Evolutionary conservation across 2,797 vertebrate species (phyloP).

Genomic region (Sebastes hubbsi): DNA sequence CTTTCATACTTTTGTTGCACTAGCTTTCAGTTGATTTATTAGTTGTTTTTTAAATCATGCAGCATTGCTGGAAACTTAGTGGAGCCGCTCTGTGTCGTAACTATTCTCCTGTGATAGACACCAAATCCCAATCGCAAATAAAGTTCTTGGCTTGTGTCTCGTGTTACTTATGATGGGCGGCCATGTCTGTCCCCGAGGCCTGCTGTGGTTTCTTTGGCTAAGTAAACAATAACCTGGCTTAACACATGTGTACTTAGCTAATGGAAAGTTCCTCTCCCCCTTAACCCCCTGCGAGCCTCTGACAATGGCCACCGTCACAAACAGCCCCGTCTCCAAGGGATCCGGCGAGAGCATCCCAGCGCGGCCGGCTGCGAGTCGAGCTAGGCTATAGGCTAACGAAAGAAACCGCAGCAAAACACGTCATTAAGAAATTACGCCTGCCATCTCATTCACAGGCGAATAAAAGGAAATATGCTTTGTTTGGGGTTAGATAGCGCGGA

Average conservation of each 20-base stretch:
- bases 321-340: constrained; percentile 72
- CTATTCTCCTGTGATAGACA: constrained; percentile 21
- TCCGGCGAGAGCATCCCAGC: constrained; percentile 55
- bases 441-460: constrained; percentile 49
- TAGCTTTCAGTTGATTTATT: background rate
- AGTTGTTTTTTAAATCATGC: constrained; percentile 25
- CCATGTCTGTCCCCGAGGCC: constrained; percentile 65
- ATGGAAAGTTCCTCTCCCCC: constrained; percentile 80
- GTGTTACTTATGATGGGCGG: constrained; percentile 62
- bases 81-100: background rate
- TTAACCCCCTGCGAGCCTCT: constrained; percentile 66
- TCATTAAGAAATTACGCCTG: constrained; percentile 56
- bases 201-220: constrained; percentile 75
- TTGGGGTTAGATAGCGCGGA: constrained; percentile 49
- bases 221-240: constrained; percentile 82
- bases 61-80: constrained; percentile 14
- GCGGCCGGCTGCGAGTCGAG: constrained; percentile 12
- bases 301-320: constrained; percentile 74
- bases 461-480: constrained; percentile 47
- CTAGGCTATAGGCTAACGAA: constrained; percentile 64
- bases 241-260: constrained; percentile 82
- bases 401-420: constrained; percentile 61
- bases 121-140: constrained; percentile 55
- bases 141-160: constrained; percentile 63
- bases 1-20: background rate